Percentiles rank a stretch among this genome's conserved stretches.
Evolutionary conservation across 2,113 vertebrate species (phyloP).

Genomic region (Chaetodon auriga): DNA sequence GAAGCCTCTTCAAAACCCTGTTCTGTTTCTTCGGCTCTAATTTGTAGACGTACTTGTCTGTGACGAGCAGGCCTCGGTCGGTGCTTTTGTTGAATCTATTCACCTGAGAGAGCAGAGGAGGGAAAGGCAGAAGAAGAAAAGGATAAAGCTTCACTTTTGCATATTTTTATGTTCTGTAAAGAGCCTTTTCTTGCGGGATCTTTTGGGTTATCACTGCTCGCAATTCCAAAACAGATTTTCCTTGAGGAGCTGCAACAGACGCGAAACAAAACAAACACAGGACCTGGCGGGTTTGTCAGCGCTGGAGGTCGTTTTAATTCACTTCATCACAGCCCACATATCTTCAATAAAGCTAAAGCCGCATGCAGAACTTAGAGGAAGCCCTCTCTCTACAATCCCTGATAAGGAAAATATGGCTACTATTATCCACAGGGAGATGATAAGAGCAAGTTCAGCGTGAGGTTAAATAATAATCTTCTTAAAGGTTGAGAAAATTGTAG

Average conservation of each 20-base stretch:
- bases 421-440: constrained; percentile 35
- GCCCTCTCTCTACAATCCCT: constrained; percentile 10
- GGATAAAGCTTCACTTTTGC: not conserved
- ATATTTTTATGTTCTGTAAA: constrained; percentile 7
- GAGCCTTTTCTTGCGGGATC: not conserved
- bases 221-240: not conserved
- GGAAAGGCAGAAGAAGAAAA: not conserved
- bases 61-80: constrained; percentile 91
- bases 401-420: constrained; percentile 26
- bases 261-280: not conserved
- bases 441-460: constrained; percentile 44
- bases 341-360: constrained; percentile 20
- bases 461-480: constrained; percentile 15
- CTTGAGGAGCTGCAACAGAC: constrained; percentile 10
- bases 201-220: not conserved
- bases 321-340: constrained; percentile 8
- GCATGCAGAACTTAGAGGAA: constrained; percentile 16
- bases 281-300: constrained; percentile 25
- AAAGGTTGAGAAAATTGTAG: not conserved
- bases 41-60: constrained; percentile 92
- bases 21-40: constrained; percentile 89
- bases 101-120: constrained; percentile 79
- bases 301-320: constrained; percentile 13
- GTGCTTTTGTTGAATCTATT: constrained; percentile 91
- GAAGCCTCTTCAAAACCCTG: constrained; percentile 87